These are phyloP conservation scores for Lepus europaeus DNA, from an alignment of 2,113 vertebrate genomes.

Conservation along the genomic window DNA sequence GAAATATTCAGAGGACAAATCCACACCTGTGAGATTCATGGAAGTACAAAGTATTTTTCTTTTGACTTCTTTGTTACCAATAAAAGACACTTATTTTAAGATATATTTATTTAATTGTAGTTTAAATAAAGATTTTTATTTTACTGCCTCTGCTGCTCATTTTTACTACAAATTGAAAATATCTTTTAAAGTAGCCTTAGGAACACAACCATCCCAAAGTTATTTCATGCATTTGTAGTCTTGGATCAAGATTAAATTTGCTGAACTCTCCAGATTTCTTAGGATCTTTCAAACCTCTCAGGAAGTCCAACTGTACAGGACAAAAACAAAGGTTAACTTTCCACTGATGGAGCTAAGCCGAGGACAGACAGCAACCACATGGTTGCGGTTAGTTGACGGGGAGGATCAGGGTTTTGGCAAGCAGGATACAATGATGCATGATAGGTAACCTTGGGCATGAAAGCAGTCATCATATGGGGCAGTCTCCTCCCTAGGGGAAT, in stretches of 20 bases:
- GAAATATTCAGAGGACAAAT: not conserved
- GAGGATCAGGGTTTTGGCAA: not conserved
- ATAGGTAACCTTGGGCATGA: not conserved
- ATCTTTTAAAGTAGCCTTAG: too few species aligned
- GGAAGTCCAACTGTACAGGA: not conserved
- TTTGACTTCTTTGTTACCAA: not conserved
- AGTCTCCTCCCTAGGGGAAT: not conserved
- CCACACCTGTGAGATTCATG: not conserved
- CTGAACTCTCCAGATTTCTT: not conserved
- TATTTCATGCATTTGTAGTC: too few species aligned
- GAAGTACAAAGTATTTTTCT: not conserved
- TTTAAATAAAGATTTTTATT: conserved; percentile 37
- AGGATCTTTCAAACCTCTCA: conserved; percentile 4
- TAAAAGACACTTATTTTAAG: not conserved
- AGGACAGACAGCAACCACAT: not conserved
- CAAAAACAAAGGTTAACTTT: not conserved
- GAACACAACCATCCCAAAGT: too few species aligned
- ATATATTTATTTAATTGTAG: conserved; percentile 16
- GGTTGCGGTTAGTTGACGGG: not conserved
- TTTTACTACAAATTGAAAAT: not conserved
- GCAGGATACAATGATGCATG: too few species aligned
- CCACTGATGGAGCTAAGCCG: not conserved
- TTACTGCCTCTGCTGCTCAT: not conserved
- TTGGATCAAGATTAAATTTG: too few species aligned
- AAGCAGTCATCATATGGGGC: too few species aligned